phyloP scores from a whole-genome alignment of 2,113 vertebrate genomes.

The Actinemys pallida region DNA sequence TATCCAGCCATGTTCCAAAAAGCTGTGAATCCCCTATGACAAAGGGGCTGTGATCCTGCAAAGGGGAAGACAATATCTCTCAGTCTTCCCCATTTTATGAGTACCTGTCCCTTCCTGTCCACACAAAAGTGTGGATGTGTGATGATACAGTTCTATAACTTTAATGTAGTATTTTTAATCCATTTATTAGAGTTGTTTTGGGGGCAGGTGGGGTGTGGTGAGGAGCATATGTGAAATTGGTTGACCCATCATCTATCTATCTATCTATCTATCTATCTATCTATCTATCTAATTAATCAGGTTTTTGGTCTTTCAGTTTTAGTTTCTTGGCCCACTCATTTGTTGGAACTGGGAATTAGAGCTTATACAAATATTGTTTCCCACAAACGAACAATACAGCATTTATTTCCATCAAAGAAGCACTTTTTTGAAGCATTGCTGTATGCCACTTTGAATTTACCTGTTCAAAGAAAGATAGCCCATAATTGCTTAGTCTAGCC shows the following conservation, averaged over 20 bases:
- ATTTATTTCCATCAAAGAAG: neutral
- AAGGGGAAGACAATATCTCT: neutral
- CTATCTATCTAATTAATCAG: neutral
- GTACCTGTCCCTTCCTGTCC: neutral
- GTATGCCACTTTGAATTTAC: neutral
- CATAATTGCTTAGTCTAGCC: neutral
- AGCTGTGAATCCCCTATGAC: neutral
- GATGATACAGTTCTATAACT: neutral
- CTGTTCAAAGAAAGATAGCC: conserved; percentile 38
- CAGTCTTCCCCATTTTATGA: neutral
- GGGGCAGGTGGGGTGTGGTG: neutral
- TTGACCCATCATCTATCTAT: neutral
- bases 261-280: neutral
- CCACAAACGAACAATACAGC: neutral
- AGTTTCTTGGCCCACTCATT: conserved; percentile 1
- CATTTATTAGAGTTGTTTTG: neutral
- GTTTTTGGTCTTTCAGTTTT: neutral
- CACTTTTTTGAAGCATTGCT: neutral
- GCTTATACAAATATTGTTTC: neutral
- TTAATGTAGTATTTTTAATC: neutral
- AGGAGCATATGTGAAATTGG: neutral
- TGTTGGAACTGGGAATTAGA: neutral
- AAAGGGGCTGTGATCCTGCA: neutral
- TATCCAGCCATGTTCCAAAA: neutral
- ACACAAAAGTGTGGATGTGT: neutral